Evolutionary conservation across 2,797 vertebrate genomes (phyloP).

Genomic region (Pteronotus mesoamericanus): DNA sequence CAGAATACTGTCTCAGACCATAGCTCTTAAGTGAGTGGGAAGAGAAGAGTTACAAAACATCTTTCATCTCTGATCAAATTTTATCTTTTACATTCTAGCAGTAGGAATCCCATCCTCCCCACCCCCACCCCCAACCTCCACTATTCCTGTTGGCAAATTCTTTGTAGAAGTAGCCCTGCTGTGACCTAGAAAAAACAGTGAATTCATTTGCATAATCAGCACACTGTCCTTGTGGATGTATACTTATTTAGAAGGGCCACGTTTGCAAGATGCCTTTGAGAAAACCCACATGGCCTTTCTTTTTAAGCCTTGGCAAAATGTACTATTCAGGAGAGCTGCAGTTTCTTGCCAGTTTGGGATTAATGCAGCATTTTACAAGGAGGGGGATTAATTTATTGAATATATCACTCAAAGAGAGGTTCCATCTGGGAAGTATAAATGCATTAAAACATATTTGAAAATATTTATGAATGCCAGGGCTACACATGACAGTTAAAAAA

Average conservation of each 20-base stretch:
- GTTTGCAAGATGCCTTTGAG: conserved; percentile 51
- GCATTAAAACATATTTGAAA: conserved; percentile 13
- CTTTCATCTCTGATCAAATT: conserved; percentile 36
- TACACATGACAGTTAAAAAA: neutral
- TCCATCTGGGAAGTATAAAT: conserved; percentile 13
- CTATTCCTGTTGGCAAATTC: conserved; percentile 47
- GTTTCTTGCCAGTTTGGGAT: conserved; percentile 10
- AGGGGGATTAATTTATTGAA: conserved; percentile 39
- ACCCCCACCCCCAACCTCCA: neutral
- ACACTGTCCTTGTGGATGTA: conserved; percentile 48
- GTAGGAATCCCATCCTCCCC: neutral
- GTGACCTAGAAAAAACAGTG: conserved; percentile 70
- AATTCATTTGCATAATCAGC: conserved; percentile 73
- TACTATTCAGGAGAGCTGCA: neutral
- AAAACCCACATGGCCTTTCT: conserved; percentile 4
- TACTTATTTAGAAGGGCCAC: conserved; percentile 66
- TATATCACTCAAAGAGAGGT: neutral
- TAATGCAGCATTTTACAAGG: conserved; percentile 37
- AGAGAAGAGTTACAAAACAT: neutral
- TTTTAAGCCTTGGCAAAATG: neutral
- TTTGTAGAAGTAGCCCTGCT: conserved; percentile 48
- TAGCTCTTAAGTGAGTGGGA: neutral
- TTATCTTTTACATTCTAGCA: conserved; percentile 42
- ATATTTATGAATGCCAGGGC: neutral
- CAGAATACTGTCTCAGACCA: neutral